phyloP scores from a whole-genome alignment of 2,888 invertebrate genomes.

The Aphrophora alni region DNA sequence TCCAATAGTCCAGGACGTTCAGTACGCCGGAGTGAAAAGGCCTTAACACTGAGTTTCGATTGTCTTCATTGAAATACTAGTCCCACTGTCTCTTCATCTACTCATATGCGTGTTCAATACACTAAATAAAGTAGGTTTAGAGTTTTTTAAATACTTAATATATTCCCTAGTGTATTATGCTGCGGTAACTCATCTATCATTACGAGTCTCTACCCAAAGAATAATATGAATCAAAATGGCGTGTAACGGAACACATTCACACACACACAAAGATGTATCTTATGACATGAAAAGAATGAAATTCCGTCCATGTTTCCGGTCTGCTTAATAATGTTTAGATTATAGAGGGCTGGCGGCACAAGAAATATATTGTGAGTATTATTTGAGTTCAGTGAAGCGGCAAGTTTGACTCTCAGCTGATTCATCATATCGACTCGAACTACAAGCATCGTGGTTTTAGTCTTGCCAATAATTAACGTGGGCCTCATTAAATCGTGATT shows the following conservation, averaged over 20 bases:
- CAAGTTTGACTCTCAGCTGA: background rate
- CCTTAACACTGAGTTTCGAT: too few species aligned
- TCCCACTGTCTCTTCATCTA: too few species aligned
- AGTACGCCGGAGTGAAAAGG: too few species aligned
- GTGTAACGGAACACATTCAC: background rate
- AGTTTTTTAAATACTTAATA: too few species aligned
- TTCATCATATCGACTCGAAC: background rate
- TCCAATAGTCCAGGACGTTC: too few species aligned
- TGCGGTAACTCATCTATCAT: too few species aligned
- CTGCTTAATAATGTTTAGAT: background rate
- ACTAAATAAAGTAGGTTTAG: too few species aligned
- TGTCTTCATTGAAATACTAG: too few species aligned
- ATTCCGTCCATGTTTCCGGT: background rate
- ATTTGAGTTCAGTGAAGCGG: background rate
- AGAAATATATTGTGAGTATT: background rate
- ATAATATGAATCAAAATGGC: background rate
- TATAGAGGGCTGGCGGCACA: background rate
- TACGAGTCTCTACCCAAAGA: too few species aligned
- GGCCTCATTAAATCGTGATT: conserved; percentile 3
- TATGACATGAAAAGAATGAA: background rate
- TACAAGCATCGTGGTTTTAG: background rate
- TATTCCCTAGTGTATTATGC: too few species aligned
- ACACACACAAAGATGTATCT: background rate
- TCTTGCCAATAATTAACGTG: background rate
- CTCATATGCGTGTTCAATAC: too few species aligned